A percentile compares a stretch with the other conserved stretches of the same genome.
phyloP scores from a whole-genome alignment of 2,113 vertebrate genomes.

The Suncus etruscus region DNA sequence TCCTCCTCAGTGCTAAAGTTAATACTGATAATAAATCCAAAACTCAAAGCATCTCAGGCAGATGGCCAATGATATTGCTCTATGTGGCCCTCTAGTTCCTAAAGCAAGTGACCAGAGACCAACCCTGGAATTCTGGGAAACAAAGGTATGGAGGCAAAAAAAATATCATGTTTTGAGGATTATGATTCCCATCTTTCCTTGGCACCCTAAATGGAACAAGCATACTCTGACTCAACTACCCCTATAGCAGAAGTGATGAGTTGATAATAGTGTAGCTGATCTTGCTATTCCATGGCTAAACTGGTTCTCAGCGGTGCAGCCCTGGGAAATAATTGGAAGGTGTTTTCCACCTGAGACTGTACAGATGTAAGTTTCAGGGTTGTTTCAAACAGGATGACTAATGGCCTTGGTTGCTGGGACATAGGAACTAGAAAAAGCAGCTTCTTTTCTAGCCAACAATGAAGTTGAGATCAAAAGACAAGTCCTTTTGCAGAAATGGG shows the following conservation, averaged over 20 bases:
- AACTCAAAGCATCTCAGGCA: background rate
- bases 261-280: background rate
- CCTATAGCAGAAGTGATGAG: background rate
- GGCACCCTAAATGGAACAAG: background rate
- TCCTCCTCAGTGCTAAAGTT: background rate
- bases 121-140: background rate
- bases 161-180: no score
- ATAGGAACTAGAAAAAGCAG: background rate
- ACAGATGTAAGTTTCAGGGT: background rate
- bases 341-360: background rate
- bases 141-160: background rate
- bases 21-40: background rate
- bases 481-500: background rate
- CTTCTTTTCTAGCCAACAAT: background rate
- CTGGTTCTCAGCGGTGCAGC: background rate
- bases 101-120: background rate
- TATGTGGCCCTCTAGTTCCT: background rate
- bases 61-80: background rate
- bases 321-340: rapidly evolving
- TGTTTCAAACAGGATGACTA: background rate
- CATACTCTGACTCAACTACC: background rate
- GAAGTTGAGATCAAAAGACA: background rate
- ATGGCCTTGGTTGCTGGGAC: background rate
- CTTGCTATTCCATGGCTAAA: background rate
- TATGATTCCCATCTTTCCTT: background rate